These are phyloP conservation scores for Arizona elegans DNA, from an alignment of 2,113 vertebrate genomes.

Conservation along the genomic window DNA sequence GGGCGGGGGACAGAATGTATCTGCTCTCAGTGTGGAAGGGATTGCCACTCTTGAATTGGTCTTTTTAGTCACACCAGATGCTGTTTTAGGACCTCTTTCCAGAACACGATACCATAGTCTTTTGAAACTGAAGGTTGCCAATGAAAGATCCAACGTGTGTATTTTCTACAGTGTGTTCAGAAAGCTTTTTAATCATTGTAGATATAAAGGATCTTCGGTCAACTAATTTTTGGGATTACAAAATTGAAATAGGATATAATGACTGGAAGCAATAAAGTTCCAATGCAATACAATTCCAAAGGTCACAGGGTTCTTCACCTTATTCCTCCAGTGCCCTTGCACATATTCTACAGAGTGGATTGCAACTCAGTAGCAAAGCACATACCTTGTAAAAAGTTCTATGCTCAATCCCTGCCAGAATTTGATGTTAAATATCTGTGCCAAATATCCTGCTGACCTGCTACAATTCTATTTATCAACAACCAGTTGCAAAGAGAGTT, in stretches of 20 bases:
- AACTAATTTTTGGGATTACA: not conserved
- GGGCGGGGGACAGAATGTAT: no score
- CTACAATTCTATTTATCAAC: not conserved
- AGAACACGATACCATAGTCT: no score
- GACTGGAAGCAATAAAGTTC: not conserved
- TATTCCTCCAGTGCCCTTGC: not conserved
- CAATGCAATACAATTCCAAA: not conserved
- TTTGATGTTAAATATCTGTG: not conserved
- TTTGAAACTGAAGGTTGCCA: no score
- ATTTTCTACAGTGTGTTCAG: not conserved
- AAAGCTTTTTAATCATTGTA: not conserved
- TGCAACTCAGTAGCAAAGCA: not conserved
- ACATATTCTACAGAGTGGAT: not conserved
- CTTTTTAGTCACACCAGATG: no score
- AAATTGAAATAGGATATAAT: not conserved
- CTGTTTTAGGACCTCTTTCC: no score
- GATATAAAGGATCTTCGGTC: not conserved
- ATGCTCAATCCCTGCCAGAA: not conserved
- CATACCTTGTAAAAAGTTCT: not conserved
- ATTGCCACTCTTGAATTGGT: no score
- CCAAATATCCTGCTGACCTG: not conserved
- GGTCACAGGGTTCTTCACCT: not conserved
- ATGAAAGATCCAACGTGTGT: not conserved
- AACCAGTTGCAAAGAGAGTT: not conserved
- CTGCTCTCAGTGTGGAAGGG: no score